Evolutionary conservation across 2,888 invertebrate genomes (phyloP), one percentile per base, ranked within the genome.

Genomic region (Anarsia innoxiella): DNA sequence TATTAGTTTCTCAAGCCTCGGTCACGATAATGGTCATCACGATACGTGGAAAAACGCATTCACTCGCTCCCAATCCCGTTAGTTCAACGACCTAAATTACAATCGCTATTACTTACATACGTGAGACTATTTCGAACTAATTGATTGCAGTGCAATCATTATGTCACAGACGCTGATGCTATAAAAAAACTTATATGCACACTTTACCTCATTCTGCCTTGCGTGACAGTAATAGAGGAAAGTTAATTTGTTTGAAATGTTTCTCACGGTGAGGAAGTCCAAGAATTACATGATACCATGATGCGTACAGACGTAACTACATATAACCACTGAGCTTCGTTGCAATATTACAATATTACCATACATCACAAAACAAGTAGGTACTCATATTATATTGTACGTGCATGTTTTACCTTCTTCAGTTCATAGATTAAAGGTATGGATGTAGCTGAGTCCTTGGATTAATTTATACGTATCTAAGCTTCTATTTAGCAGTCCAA

Each of bases 51-150:
- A 49, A 63, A 58, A n/a, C n/a, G n/a, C n/a, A n/a, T 63, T 59
- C 64, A 63, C 55, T 63, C 57, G 60, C 44, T 45, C 45, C 56
- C 65, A 61, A 58, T 63, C 65, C 72, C 69, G 70, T 73, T 74
- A 75, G 77, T 76, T 76, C 77, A 73, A 69, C 65, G 74, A 71
- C 71, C 75, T 53, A 72, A 63, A 73, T 70, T 64, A 56, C 56
- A 56, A 41, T 52, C 51, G 61, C 61, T 54, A 59, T 56, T 51
- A 51, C 56, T 42, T 51, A 60, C 49, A 50, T 51, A 66, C 68
- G 65, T 66, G 66, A 64, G 69, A 67, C 61, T 63, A 65, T 67
- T 66, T 60, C 60, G 58, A 66, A 45, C 49, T 50, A 63, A 69
- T 68, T 57, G 63, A 68, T 63, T 56, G 54, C 50, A 51, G 48